These are phyloP conservation scores for Hippasteria phrygiana DNA, from an alignment of 53 echinoderm and acorn worm genomes.

Conservation along the genomic window DNA sequence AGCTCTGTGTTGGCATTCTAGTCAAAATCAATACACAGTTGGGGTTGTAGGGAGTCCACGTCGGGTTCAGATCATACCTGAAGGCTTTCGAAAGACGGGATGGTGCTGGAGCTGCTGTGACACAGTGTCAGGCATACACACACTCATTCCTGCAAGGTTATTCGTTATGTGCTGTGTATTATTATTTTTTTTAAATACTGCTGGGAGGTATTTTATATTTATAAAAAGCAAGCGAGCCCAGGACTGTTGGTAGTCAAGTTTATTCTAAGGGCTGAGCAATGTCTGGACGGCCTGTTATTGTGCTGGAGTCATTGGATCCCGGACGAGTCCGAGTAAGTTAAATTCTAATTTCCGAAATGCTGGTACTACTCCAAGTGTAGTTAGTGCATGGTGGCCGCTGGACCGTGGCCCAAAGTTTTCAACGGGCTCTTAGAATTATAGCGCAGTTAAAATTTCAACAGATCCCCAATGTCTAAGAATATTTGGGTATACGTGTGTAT, in stretches of 20 bases:
- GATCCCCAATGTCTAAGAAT: no score
- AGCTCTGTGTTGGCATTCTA: slow-evolving; percentile 4
- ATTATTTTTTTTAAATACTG: no score
- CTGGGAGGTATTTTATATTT: not conserved
- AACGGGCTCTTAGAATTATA: no score
- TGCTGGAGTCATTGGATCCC: slow-evolving; percentile 43
- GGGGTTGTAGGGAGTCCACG: not conserved
- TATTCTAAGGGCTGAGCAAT: not conserved
- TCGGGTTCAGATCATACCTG: no score
- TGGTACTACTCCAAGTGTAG: not conserved
- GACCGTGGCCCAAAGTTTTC: no score
- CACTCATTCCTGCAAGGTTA: no score
- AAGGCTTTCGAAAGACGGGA: no score
- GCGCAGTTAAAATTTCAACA: no score
- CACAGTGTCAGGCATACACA: not conserved
- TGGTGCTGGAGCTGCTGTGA: no score
- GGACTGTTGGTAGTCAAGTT: not conserved
- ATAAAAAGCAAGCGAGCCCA: not conserved
- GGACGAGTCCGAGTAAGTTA: slow-evolving; percentile 29
- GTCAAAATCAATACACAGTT: slow-evolving; percentile 38
- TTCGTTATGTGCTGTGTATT: no score
- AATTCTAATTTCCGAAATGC: not conserved
- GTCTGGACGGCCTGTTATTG: slow-evolving; percentile 52
- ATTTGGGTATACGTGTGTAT: no score
- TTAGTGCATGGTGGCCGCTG: not conserved